These are phyloP conservation scores for Stegophylla sp. DNA, from an alignment of 2,888 invertebrate genomes.

Conservation along the genomic window DNA sequence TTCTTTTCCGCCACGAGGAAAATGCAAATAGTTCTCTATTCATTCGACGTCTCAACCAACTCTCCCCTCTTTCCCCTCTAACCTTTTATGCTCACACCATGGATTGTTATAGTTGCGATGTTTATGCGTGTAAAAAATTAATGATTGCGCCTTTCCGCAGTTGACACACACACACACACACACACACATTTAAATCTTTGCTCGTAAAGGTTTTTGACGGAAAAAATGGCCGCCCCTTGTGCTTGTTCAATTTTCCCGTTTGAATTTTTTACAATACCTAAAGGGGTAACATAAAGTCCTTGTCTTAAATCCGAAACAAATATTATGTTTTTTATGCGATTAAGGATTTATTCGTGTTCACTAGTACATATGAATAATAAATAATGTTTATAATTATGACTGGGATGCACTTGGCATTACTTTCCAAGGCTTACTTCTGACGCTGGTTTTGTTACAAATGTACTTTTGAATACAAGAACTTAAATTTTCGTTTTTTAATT, in stretches of 20 bases:
- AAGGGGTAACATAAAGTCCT: too few relatives aligned
- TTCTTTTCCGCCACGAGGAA: slow-evolving; percentile 18
- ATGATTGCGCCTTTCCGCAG: slow-evolving; percentile 36
- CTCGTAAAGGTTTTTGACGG: neutral
- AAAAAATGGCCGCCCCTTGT: neutral
- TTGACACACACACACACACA: neutral
- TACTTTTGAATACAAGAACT: too few relatives aligned
- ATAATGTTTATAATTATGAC: too few relatives aligned
- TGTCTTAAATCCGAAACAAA: too few relatives aligned
- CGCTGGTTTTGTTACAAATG: too few relatives aligned
- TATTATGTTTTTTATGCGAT: too few relatives aligned
- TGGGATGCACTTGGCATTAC: too few relatives aligned
- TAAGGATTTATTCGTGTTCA: too few relatives aligned
- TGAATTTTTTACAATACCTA: slow-evolving; percentile 4
- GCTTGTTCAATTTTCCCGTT: neutral
- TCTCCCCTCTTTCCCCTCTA: neutral
- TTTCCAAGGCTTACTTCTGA: too few relatives aligned
- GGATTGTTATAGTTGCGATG: slow-evolving; percentile 3
- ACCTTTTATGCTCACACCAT: neutral
- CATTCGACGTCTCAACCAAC: neutral
- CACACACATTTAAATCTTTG: slow-evolving; percentile 2
- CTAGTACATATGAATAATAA: too few relatives aligned
- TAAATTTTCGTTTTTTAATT: too few relatives aligned
- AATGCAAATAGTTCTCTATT: slow-evolving; percentile 23
- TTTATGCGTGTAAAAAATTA: slow-evolving; percentile 30